Percentiles rank a stretch among this genome's conserved stretches.
phyloP scores from a whole-genome alignment of 2,888 invertebrate genomes.

The Rhagonycha lutea region DNA sequence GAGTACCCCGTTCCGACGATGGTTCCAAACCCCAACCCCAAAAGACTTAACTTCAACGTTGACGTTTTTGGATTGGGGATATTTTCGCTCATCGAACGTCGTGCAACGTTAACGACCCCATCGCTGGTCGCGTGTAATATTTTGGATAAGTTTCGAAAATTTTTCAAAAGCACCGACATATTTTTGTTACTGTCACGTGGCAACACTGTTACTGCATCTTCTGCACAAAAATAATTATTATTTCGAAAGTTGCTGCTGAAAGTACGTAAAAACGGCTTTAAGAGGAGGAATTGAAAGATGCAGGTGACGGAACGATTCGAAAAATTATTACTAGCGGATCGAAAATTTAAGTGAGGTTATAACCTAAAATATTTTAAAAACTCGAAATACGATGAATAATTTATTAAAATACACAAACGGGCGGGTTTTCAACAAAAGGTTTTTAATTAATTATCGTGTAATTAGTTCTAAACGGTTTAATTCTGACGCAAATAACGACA shows the following conservation, averaged over 20 bases:
- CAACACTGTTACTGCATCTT: neutral
- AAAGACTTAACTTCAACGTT: constrained; percentile 47
- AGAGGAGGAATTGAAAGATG: neutral
- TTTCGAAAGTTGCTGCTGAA: neutral
- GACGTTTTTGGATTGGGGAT: neutral
- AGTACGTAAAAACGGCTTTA: neutral
- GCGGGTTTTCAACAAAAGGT: neutral
- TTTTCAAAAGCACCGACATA: constrained; percentile 34
- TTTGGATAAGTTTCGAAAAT: neutral
- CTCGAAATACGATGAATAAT: neutral
- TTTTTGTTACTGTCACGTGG: constrained; percentile 8
- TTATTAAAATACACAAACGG: neutral
- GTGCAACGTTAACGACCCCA: neutral
- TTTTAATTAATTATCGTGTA: neutral
- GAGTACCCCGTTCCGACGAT: constrained; percentile 58
- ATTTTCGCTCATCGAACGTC: neutral
- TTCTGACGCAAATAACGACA: neutral
- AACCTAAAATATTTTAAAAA: neutral
- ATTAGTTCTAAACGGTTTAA: neutral
- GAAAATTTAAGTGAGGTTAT: neutral
- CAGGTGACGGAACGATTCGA: neutral
- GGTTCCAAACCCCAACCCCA: constrained; percentile 54
- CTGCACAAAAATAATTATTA: neutral
- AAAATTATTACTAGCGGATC: neutral
- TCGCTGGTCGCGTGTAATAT: neutral